phyloP scores from a whole-genome alignment of 2,888 invertebrate species.

The Ormyrus pomaceus region DNA sequence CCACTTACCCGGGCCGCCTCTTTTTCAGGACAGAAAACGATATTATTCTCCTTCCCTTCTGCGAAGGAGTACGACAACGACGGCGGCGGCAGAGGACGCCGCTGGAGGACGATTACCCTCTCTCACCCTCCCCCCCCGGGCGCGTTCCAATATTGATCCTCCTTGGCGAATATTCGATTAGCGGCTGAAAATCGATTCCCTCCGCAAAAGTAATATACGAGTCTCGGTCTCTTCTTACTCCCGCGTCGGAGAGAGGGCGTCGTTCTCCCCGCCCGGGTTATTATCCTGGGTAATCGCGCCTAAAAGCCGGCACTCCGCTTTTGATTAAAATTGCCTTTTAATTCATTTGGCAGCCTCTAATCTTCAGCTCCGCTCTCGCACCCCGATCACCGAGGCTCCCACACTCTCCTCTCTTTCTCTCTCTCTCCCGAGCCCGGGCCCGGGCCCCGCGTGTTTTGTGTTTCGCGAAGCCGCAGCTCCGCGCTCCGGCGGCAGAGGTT shows the following conservation, averaged over 20 bases:
- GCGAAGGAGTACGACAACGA: constrained; percentile 43
- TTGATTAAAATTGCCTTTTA: constrained; percentile 76
- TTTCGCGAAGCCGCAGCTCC: no score
- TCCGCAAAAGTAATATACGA: constrained; percentile 54
- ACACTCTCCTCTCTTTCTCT: constrained; percentile 47
- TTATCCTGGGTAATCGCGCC: constrained; percentile 75
- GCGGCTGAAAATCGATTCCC: constrained; percentile 51
- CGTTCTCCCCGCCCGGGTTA: constrained; percentile 69
- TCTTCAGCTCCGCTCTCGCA: constrained; percentile 68
- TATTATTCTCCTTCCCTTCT: constrained; percentile 49
- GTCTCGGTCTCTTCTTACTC: constrained; percentile 40
- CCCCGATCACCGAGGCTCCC: constrained; percentile 67
- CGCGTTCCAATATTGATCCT: constrained; percentile 40
- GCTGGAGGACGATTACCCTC: background rate
- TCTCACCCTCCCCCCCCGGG: background rate
- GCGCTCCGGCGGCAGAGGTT: no score
- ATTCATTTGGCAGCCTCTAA: constrained; percentile 76
- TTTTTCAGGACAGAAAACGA: constrained; percentile 38
- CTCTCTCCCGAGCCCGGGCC: constrained; percentile 39
- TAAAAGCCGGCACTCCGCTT: constrained; percentile 70
- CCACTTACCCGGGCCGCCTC: constrained; percentile 47
- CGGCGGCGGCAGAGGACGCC: background rate
- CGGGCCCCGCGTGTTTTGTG: background rate
- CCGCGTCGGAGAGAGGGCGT: constrained; percentile 56
- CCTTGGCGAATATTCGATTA: constrained; percentile 51